Conservation (phyloP, 1,140 invertebrate species). For the Cephus cinctus region DNA sequence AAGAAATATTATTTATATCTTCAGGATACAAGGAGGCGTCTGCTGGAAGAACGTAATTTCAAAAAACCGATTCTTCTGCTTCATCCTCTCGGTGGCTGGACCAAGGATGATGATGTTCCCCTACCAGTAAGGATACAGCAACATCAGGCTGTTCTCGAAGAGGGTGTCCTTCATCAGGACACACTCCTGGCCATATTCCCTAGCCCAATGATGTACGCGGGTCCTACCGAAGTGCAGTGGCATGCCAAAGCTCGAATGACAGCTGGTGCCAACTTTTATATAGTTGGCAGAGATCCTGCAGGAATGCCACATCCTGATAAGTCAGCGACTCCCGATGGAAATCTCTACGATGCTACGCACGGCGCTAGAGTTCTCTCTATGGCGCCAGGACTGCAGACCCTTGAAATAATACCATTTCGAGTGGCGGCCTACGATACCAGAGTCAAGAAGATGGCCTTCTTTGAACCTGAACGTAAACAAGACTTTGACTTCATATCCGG, state of each 20-base stretch:
- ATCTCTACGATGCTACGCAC: conserved; percentile 93
- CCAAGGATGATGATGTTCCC: conserved; percentile 99
- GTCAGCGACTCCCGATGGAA: conserved; percentile 66
- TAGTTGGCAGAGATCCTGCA: conserved; percentile 97
- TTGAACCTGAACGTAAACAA: conserved; percentile 81
- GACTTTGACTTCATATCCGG: conserved; percentile 99
- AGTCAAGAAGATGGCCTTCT: conserved; percentile 88
- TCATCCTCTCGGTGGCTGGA: conserved; percentile 98
- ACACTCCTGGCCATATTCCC: conserved; percentile 98
- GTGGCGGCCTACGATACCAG: conserved; percentile 95
- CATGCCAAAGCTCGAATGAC: conserved; percentile 96
- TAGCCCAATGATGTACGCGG: conserved; percentile 99
- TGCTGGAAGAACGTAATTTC: conserved; percentile 80
- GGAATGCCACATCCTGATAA: conserved; percentile 92
- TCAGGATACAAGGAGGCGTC: conserved; percentile 79
- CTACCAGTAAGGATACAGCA: conserved; percentile 76
- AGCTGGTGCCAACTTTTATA: conserved; percentile 97
- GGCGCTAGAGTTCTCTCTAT: conserved; percentile 89
- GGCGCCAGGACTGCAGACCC: conserved; percentile 84
- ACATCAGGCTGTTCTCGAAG: conserved; percentile 86
- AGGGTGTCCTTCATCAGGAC: conserved; percentile 79
- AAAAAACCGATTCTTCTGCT: conserved; percentile 93
- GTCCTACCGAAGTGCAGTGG: conserved; percentile 99
- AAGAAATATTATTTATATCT: conserved; percentile 8
- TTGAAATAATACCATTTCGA: conserved; percentile 97